Base-by-base conservation (phyloP, 2,888 invertebrate genomes). In the Ochropleura leucogaster region DNA sequence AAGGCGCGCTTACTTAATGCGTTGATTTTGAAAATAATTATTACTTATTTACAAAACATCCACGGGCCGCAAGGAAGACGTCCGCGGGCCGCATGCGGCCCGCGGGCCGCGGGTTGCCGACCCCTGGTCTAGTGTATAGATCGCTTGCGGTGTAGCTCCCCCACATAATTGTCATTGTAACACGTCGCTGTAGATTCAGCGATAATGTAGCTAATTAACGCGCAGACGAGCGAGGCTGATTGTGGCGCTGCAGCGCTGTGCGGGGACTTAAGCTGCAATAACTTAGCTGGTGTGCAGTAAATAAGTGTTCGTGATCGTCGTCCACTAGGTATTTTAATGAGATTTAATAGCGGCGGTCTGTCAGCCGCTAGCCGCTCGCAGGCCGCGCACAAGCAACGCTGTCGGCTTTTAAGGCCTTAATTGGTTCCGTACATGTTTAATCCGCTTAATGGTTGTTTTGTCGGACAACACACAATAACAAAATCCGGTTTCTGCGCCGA, bases 391-490 rank as follows among this genome's bases (percentile, higher is more conserved):
- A 90, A 89, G 89, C 89, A 89, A 92, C 91, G 90, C 90, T 91
- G 93, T 92, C 92, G 90, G 91, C 92, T 93, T 92, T 91, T 91
- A 93, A 93, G 89, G 89, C 93, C 91, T 93, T 95, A 95, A 95
- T 95, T 95, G 94, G 93, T 94, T 94, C 92, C 91, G 90, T 92
- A 93, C 93, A 93, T 93, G 93, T 92, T 91, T 94, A 95, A 94
- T 94, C 92, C 93, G 90, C 93, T 93, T 93, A 93, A 92, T 94
- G 89, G 90, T 86, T 91, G 92, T 94, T 93, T 93, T 94, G 91
- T 92, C 87, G 87, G 89, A 87, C 89, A 89, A 89, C 89, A 86
- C 84, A 91, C 90, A 91, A 92, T 92, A 92, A 91, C 89, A 87
- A 87, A 88, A 91, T 91, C 93, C 91, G 92, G 94, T 93, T 92